Base-by-base conservation (phyloP, 1,140 invertebrate genomes). In the Sinonovacula constricta region DNA sequence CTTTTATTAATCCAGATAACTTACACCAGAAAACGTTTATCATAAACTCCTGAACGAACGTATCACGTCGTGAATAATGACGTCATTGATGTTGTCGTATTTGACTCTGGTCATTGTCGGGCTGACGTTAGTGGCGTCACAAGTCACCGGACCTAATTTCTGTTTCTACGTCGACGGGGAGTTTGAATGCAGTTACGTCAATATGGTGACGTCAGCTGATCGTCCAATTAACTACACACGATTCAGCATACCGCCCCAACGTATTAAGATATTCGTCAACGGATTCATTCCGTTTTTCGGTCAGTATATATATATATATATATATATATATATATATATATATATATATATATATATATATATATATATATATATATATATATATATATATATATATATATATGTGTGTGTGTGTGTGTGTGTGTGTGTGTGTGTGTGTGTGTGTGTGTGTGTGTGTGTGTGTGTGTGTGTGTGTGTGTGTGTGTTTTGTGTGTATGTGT, bases 221-320 rank as follows among this genome's bases (percentile, higher is more conserved):
- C 34, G 56, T 7, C 69, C 69, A 15, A 72, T 72, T 30, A 59
- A 72, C 28, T 72, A 26, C 36, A 30, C 30, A 5, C 33, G 30
- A 2, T 72, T 72, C 24, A 59, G 56, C n/a, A 12, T n/a, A 24
- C 39, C 45, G 24, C 69, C 69, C 22, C 69, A 72, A 59, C 34
- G 18, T 2, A 59, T 72, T 14, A 36, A 72, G 15, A 1, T 72
- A 0, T 18, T 28, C 3, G 57, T 72, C 22, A 62, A 49, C 33
- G 69, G 69, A 0, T 59, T 72, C 12, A 15, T 62, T 5, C 69
- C 69, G 15, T 72, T 62, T 31, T 59, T 72, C 49, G 69, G 69
- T 72, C 60, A 62, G 63, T 45, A 49, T 14, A 22, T 1, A n/a
- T n/a, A n/a, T n/a, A n/a, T n/a, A n/a, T n/a, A n/a, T n/a, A n/a